A percentile compares a stretch with the other conserved stretches of the same genome.
These are phyloP conservation scores for Peromyscus eremicus DNA, from an alignment of 2,797 vertebrate species.

Conservation along the genomic window DNA sequence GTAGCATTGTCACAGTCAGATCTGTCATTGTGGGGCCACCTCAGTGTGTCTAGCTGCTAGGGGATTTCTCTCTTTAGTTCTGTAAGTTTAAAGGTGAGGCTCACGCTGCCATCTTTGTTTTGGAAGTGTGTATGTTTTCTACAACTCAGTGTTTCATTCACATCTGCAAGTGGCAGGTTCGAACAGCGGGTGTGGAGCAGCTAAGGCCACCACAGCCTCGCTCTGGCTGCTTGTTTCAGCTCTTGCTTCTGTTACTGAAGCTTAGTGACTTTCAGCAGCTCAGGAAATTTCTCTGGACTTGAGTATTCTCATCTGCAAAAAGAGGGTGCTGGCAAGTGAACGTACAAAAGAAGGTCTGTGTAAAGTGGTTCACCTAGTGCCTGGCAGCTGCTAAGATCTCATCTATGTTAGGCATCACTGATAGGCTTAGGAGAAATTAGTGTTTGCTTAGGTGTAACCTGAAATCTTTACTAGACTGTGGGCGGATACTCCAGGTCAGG, in stretches of 20 bases:
- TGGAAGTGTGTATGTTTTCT: neutral
- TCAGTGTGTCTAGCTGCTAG: neutral
- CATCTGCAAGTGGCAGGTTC: neutral
- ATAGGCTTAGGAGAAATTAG: conserved; percentile 40
- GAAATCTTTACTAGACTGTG: neutral
- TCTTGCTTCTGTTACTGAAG: neutral
- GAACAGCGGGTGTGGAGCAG: neutral
- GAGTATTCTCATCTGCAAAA: conserved; percentile 45
- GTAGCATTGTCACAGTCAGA: neutral
- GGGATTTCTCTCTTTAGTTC: neutral
- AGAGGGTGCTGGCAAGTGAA: neutral
- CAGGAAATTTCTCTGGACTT: conserved; percentile 9
- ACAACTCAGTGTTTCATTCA: neutral
- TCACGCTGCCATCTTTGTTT: neutral
- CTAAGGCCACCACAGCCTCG: neutral
- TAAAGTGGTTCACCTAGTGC: neutral
- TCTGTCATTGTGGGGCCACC: neutral
- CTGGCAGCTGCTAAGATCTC: conserved; percentile 39
- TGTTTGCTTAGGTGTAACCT: neutral
- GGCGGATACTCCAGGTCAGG: neutral
- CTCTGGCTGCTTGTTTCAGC: conserved; percentile 6
- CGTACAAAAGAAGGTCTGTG: conserved; percentile 26
- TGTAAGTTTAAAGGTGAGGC: neutral
- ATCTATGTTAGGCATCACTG: conserved; percentile 17
- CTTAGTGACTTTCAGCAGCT: neutral